Evolutionary conservation across 1,140 invertebrate species (phyloP).

Genomic region (Drosophila ironensis): DNA sequence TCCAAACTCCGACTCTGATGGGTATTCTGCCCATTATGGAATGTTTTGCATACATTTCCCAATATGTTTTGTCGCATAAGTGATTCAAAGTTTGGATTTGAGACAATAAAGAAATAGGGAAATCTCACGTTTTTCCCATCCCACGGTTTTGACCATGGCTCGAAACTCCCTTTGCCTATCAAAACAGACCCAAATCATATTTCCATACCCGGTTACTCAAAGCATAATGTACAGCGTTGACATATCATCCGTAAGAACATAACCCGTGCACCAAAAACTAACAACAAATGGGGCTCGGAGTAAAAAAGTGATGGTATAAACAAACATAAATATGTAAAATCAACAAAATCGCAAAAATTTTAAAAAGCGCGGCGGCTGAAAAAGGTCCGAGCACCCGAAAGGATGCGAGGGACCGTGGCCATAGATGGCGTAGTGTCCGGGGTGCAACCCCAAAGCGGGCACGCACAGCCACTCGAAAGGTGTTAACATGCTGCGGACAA

Average conservation of each 20-base stretch:
- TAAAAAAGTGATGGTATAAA: constrained; percentile 40
- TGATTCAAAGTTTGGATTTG: constrained; percentile 15
- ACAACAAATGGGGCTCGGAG: constrained; percentile 28
- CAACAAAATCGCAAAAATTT: constrained; percentile 59
- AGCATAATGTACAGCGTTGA: constrained; percentile 58
- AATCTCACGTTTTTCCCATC: constrained; percentile 35
- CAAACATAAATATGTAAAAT: constrained; percentile 77
- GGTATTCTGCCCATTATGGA: too few relatives aligned
- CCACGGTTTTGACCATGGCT: constrained; percentile 5
- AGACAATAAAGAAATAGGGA: constrained; percentile 30
- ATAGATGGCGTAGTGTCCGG: too few relatives aligned
- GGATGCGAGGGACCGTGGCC: constrained; percentile 13
- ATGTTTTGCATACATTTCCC: too few relatives aligned
- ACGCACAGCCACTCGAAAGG: constrained; percentile 59
- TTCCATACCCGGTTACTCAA: constrained; percentile 53
- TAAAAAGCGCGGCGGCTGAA: constrained; percentile 57
- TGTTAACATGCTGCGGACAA: constrained; percentile 77
- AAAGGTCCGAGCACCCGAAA: constrained; percentile 11
- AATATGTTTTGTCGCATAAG: background rate
- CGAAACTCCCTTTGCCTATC: constrained; percentile 54
- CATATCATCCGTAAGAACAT: constrained; percentile 14
- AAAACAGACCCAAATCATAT: constrained; percentile 68
- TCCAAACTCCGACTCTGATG: too few relatives aligned
- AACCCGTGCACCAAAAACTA: constrained; percentile 9
- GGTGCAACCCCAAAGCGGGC: constrained; percentile 51